Evolutionary conservation across 2,113 vertebrate genomes (phyloP), one percentile per base, ranked within the genome.

Genomic region (Equus przewalskii): DNA sequence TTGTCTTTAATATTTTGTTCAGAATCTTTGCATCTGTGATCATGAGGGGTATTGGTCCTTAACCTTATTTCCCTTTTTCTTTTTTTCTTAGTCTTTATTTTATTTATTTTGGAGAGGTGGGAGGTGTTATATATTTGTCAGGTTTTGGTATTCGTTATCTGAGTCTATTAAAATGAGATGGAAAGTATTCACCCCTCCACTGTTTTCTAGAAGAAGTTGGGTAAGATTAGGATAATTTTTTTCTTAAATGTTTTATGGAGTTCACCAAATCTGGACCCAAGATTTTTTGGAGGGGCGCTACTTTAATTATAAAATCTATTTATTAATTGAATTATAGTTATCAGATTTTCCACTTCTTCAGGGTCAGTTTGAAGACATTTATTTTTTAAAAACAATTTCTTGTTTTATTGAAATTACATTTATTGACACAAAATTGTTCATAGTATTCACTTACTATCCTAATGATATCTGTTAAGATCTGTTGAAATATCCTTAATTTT

Each of bases 321-420:
- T 72, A 60, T 67, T 60, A 75, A 51, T 64, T 62, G 26, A 44
- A 26, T 82, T 86, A 86, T 4, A 33, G 30, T 6, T 62, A 15
- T 54, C 33, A 90, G 8, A 83, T 56, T 87, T 86, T 76, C 16
- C 10, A 81, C 5, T 36, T 95, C 6, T 36, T 95, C 41, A 44
- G 6, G 62, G 26, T 54, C 36, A 85, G 3, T 60, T 84, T 73
- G 15, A 22, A 41, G 21, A 85, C 5, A 1, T 44, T 73, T 54
- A 54, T 88, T 83, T 56, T 15, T 11, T 15, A 54, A 14, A 56
- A 33, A 22, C 1, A 46, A 58, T 91, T 87, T 6, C 22, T 7
- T 16, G 82, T 70, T 70, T 83, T 16, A 58, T 81, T 49, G 54
- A 73, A 97, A 33, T 73, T 93, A 51, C 7, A 15, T 46, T 83